Conservation (phyloP, 2,888 invertebrate species). For the Thelaira solivaga region DNA sequence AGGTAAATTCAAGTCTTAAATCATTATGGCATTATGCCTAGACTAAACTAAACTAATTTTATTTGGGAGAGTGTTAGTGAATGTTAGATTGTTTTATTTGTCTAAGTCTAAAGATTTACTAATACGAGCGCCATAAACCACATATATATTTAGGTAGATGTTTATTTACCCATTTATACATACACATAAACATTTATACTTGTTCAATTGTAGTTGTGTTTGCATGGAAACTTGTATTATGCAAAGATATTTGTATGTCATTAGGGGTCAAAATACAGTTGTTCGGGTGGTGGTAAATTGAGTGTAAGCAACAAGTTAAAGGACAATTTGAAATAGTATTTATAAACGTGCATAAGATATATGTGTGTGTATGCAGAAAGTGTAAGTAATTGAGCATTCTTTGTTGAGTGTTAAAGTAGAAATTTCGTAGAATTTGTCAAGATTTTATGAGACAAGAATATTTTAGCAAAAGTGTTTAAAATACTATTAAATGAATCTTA, state of each 20-base stretch:
- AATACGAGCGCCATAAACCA: not conserved
- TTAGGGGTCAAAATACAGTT: conserved; percentile 50
- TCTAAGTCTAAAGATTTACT: not conserved
- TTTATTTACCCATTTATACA: not conserved
- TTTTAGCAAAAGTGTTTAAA: conserved; percentile 37
- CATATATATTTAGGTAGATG: not conserved
- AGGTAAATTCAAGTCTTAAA: conserved; percentile 53
- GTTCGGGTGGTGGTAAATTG: conserved; percentile 25
- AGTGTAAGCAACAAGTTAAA: conserved; percentile 41
- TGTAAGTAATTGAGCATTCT: conserved; percentile 43
- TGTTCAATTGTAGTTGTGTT: not conserved
- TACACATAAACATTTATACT: too few species aligned
- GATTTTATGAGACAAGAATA: conserved; percentile 47
- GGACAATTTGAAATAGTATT: conserved; percentile 11
- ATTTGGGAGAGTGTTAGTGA: conserved; percentile 37
- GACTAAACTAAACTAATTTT: conserved; percentile 57
- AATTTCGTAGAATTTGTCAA: conserved; percentile 51
- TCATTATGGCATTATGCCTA: conserved; percentile 46
- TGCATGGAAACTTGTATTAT: not conserved
- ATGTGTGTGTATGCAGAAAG: not conserved
- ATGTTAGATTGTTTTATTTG: conserved; percentile 25
- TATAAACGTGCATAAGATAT: not conserved
- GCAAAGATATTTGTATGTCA: conserved; percentile 24
- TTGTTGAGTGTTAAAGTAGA: conserved; percentile 43
- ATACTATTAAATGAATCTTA: conserved; percentile 41